Evolutionary conservation across 2,113 vertebrate species (phyloP).

Genomic region (Pteropus alecto): DNA sequence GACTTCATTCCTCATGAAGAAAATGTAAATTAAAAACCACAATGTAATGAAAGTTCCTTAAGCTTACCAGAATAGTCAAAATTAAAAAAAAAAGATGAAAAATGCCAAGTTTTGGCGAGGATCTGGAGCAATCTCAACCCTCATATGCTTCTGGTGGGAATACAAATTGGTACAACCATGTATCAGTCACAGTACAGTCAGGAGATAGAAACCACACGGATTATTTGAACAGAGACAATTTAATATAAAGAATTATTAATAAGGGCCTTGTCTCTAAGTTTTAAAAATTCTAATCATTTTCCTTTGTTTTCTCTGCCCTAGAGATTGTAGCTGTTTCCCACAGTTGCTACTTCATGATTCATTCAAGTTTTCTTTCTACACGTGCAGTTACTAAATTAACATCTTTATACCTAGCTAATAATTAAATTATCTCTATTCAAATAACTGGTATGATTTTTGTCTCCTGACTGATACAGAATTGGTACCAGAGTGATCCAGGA

Average conservation of each 20-base stretch:
- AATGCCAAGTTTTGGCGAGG: conserved; percentile 17
- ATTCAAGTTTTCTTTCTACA: background rate
- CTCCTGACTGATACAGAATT: background rate
- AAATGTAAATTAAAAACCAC: conserved; percentile 17
- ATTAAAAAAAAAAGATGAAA: background rate
- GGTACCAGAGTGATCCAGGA: background rate
- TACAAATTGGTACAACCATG: background rate
- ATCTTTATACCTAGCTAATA: background rate
- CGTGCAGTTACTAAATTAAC: background rate
- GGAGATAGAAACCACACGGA: background rate
- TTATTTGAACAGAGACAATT: background rate
- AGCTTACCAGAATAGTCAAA: background rate
- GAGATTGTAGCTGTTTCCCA: background rate
- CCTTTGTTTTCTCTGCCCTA: background rate
- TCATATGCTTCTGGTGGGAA: background rate
- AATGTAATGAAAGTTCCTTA: background rate
- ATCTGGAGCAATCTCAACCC: background rate
- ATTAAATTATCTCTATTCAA: background rate
- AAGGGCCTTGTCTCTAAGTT: background rate
- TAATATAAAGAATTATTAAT: background rate
- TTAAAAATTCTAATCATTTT: background rate
- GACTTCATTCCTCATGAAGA: background rate
- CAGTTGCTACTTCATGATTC: background rate
- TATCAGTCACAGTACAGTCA: background rate
- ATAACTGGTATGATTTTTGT: background rate